Evolutionary conservation across 2,797 vertebrate species (phyloP).

Genomic region (Orestias chungarensis): DNA sequence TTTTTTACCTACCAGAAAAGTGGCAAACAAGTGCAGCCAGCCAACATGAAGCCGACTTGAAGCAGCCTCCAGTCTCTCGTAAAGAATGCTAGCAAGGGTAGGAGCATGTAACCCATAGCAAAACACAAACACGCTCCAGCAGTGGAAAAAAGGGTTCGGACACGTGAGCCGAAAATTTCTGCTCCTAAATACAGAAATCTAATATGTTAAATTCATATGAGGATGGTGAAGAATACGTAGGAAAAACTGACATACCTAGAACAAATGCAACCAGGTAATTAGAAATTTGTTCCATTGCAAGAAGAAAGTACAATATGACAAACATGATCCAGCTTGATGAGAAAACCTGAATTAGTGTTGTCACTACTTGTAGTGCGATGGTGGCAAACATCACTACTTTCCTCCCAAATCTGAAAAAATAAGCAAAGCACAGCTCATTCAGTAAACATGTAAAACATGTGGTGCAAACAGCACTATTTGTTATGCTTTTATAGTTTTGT

Average conservation of each 20-base stretch:
- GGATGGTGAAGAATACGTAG: neutral
- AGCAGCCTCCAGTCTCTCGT: constrained; percentile 89
- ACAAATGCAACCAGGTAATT: constrained; percentile 92
- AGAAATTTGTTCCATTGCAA: constrained; percentile 87
- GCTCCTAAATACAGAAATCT: constrained; percentile 76
- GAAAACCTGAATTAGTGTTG: constrained; percentile 86
- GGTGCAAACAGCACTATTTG: neutral
- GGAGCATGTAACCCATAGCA: constrained; percentile 86
- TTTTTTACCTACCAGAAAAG: constrained; percentile 90
- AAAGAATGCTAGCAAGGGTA: constrained; percentile 86
- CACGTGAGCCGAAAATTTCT: constrained; percentile 84
- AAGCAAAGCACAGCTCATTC: constrained; percentile 5
- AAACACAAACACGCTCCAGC: constrained; percentile 87
- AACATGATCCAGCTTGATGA: constrained; percentile 87
- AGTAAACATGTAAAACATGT: neutral
- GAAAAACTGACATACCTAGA: constrained; percentile 80
- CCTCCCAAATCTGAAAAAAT: constrained; percentile 87
- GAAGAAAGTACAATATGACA: constrained; percentile 81
- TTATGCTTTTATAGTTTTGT: neutral
- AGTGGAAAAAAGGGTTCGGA: constrained; percentile 85
- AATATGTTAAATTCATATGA: neutral
- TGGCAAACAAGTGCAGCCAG: constrained; percentile 76
- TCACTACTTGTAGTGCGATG: constrained; percentile 84
- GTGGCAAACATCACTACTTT: constrained; percentile 88
- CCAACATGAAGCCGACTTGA: constrained; percentile 77